Evolutionary conservation across 2,888 invertebrate species (phyloP).

Genomic region (Nomada flava): DNA sequence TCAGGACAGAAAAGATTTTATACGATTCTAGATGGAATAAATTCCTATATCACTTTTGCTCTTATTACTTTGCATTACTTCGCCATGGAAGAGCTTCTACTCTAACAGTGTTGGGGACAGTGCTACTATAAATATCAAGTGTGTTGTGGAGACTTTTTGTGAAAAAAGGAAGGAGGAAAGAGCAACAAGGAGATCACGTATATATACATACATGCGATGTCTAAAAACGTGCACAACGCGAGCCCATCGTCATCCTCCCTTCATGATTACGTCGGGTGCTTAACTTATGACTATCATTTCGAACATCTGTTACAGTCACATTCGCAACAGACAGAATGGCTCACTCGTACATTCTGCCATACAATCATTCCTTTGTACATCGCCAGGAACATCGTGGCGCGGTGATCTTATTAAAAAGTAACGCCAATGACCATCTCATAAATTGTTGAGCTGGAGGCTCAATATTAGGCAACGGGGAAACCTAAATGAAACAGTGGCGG

Average conservation of each 20-base stretch:
- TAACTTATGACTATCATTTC: slow-evolving; percentile 43
- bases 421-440: background rate
- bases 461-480: background rate
- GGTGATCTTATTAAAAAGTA: background rate
- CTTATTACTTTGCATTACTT: background rate
- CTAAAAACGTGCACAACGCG: slow-evolving; percentile 24
- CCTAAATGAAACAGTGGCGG: background rate
- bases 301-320: slow-evolving; percentile 42
- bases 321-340: slow-evolving; percentile 9
- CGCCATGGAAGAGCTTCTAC: background rate
- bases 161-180: background rate
- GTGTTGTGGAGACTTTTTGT: background rate
- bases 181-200: background rate
- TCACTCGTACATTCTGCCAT: background rate
- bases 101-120: background rate
- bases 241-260: slow-evolving; percentile 35
- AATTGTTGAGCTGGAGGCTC: background rate
- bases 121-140: slow-evolving; percentile 8
- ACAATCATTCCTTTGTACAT: slow-evolving; percentile 1
- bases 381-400: background rate
- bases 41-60: background rate
- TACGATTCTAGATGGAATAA: too few relatives aligned
- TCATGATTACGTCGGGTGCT: slow-evolving; percentile 36
- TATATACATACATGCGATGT: background rate
- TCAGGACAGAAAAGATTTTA: too few relatives aligned